A percentile compares a stretch with the other conserved stretches of the same genome.
phyloP scores from a whole-genome alignment of 2,888 invertebrate genomes.

The Graphium colonna region DNA sequence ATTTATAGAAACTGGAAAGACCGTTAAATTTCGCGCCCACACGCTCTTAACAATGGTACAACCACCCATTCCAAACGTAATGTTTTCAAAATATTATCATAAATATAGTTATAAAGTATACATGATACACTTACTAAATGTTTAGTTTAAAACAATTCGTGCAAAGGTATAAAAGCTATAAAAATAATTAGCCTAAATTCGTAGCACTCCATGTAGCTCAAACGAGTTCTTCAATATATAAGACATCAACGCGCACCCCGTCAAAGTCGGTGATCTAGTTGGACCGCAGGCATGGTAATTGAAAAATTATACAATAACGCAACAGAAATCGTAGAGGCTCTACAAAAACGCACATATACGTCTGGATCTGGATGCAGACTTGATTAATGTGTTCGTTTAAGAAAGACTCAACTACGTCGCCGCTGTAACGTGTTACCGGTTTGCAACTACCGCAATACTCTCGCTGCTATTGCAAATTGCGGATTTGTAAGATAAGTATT shows the following conservation, averaged over 20 bases:
- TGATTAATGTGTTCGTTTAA: slow-evolving; percentile 9
- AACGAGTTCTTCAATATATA: not conserved
- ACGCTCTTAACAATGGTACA: slow-evolving; percentile 4
- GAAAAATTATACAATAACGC: not conserved
- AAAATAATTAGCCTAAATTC: not conserved
- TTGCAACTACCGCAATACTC: not conserved
- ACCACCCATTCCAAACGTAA: not conserved
- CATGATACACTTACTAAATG: too few species aligned
- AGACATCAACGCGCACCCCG: slow-evolving; percentile 16
- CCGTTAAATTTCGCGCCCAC: slow-evolving; percentile 18
- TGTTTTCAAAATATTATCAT: slow-evolving; percentile 1
- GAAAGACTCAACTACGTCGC: slow-evolving; percentile 3
- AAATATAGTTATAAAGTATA: too few species aligned
- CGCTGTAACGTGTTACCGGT: not conserved
- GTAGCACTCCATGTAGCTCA: too few species aligned
- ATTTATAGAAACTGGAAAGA: slow-evolving; percentile 15
- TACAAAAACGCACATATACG: slow-evolving; percentile 2
- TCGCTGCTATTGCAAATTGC: not conserved
- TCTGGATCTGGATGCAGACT: not conserved
- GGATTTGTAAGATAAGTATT: not conserved
- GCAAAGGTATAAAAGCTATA: not conserved
- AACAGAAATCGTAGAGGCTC: not conserved
- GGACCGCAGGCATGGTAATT: not conserved
- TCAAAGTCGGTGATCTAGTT: not conserved
- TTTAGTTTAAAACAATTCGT: too few species aligned